These are phyloP conservation scores for Brienomyrus longianalis DNA, from an alignment of 2,113 vertebrate genomes.

Conservation along the genomic window DNA sequence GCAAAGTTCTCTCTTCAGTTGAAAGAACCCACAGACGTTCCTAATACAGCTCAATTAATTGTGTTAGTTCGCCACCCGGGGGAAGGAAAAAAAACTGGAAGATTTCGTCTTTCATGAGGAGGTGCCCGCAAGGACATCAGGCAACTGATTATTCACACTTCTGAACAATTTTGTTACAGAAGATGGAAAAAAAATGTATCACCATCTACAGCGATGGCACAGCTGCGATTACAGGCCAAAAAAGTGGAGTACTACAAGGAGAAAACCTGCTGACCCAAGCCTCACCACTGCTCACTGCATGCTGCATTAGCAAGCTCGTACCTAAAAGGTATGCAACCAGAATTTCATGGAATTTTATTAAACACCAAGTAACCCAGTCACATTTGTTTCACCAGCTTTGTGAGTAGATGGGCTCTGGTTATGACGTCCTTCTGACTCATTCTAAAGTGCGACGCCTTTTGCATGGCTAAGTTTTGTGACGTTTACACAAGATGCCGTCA, in stretches of 20 bases:
- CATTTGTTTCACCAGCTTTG: constrained; percentile 23
- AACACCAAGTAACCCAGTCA: constrained; percentile 22
- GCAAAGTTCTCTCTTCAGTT: constrained; percentile 14
- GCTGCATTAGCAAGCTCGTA: constrained; percentile 18
- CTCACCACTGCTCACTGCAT: neutral
- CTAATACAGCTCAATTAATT: constrained; percentile 15
- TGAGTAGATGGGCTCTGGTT: constrained; percentile 10
- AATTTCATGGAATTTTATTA: constrained; percentile 18
- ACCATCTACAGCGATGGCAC: constrained; percentile 10
- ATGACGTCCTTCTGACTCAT: constrained; percentile 5
- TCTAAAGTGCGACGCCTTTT: constrained; percentile 24
- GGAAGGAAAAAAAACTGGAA: constrained; percentile 16
- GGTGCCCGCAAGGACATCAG: constrained; percentile 24
- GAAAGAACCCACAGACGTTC: constrained; percentile 21
- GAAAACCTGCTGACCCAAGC: constrained; percentile 21
- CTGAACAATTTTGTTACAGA: neutral
- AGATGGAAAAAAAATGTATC: neutral
- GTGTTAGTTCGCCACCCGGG: constrained; percentile 20
- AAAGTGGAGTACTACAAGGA: constrained; percentile 13
- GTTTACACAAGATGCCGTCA: neutral
- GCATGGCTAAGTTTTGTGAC: neutral
- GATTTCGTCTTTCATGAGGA: constrained; percentile 18
- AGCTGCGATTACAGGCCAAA: constrained; percentile 15
- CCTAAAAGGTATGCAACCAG: constrained; percentile 24
- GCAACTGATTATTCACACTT: constrained; percentile 24